Base-by-base conservation (phyloP, 2,797 vertebrate genomes). In the Gymnopithys bicolor region DNA sequence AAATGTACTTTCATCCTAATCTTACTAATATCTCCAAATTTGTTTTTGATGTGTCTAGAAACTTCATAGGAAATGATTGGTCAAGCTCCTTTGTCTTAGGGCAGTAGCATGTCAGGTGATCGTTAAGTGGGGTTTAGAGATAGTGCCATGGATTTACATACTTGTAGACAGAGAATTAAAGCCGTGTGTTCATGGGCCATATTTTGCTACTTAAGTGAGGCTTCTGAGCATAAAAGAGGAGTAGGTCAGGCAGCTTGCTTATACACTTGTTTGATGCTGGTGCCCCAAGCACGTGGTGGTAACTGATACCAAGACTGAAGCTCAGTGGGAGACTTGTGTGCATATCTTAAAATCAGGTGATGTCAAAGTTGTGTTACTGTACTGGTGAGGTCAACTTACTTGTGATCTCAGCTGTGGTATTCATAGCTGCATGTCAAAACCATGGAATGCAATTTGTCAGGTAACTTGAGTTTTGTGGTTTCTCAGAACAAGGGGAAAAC, bases 121-220 rank as follows among this genome's bases (percentile, higher is more conserved):
- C 14, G 49, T 71, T 37, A 19, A 45, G 51, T 37, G 32, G 4
- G 3, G 1, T 49, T 37, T 46, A 37, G 84, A 41, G 19, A 19
- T 24, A 66, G 16, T 28, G 41, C 24, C 4, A 2, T 59, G 62
- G 27, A 46, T 74, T 69, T 75, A 19, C 27, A 19, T 66, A 27
- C 43, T 56, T 48, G 39, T 82, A 71, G 33, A 32, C 39, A 67
- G n/a, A 63, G 32, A 12, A 84, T 19, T 33, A 52, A 90, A 93
- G 15, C 39, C 16, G 0, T 37, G 7, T 5, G 5, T 84, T 46
- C 28, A 9, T 3, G 69, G n/a, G 17, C 28, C 4, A 2, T 62
- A 28, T 75, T 80, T 76, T 82, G 25, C 14, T 75, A 14, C 13
- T 23, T 64, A 49, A 67, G 4, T 49, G 32, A 73, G 19, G 13